Evolutionary conservation across 2,797 vertebrate species (phyloP).

Genomic region (Remorina albescens): DNA sequence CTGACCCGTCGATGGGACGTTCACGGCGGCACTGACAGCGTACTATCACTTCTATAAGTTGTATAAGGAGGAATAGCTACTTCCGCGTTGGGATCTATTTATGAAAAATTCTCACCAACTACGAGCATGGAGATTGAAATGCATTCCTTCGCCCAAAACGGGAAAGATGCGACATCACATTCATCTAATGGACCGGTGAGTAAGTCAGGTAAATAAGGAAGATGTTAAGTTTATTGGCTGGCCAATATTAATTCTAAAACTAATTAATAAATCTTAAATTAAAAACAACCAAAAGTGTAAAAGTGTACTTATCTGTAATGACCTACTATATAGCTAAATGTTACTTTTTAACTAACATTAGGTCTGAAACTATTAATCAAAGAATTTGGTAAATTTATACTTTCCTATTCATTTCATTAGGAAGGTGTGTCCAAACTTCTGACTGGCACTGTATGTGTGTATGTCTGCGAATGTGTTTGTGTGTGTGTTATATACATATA

Average conservation of each 20-base stretch:
- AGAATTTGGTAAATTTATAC: too few species aligned
- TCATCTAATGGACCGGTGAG: slow-evolving; percentile 37
- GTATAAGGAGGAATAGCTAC: fast-evolving
- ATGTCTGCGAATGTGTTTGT: too few species aligned
- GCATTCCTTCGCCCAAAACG: fast-evolving
- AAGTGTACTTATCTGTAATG: background rate
- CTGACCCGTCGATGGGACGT: background rate
- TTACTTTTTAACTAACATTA: background rate
- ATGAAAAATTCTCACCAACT: fast-evolving
- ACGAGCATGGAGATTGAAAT: slow-evolving; percentile 11
- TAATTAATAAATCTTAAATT: too few species aligned
- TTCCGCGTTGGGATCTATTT: slow-evolving; percentile 47
- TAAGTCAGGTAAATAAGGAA: background rate
- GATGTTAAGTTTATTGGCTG: background rate
- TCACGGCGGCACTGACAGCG: fast-evolving
- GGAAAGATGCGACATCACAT: background rate
- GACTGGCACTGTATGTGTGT: too few species aligned
- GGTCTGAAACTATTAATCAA: too few species aligned
- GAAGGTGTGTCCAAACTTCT: too few species aligned
- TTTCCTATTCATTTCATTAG: too few species aligned
- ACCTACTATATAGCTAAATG: background rate
- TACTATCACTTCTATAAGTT: background rate
- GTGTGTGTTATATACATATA: too few species aligned
- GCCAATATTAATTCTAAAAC: too few species aligned
- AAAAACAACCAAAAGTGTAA: background rate